Evolutionary conservation across 2,113 vertebrate species (phyloP).

Genomic region (Lutjanus erythropterus): DNA sequence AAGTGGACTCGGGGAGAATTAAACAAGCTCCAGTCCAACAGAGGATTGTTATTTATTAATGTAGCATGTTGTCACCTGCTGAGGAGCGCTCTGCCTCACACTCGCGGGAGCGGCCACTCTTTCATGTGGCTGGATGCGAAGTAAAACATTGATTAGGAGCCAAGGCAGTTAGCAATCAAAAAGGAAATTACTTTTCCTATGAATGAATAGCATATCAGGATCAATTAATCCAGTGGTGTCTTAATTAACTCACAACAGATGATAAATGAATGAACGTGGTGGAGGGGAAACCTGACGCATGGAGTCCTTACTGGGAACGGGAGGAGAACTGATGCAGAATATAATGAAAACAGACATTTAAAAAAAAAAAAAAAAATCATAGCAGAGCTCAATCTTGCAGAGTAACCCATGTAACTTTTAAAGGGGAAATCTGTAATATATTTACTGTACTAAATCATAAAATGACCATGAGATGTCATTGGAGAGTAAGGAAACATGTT

Average conservation of each 20-base stretch:
- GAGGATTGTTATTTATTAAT: constrained; percentile 41
- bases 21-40: constrained; percentile 28
- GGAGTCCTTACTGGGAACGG: background rate
- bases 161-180: constrained; percentile 67
- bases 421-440: too few species aligned
- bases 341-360: constrained; percentile 6
- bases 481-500: too few species aligned
- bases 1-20: constrained; percentile 24
- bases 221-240: constrained; percentile 72
- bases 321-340: constrained; percentile 7
- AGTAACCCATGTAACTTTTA: background rate
- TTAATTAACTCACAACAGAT: constrained; percentile 69
- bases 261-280: constrained; percentile 43
- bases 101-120: constrained; percentile 27
- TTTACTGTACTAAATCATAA: too few species aligned
- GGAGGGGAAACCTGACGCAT: constrained; percentile 15
- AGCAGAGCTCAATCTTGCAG: background rate
- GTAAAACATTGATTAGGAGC: constrained; percentile 68
- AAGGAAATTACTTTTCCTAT: constrained; percentile 74
- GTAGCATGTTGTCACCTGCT: constrained; percentile 54
- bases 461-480: too few species aligned
- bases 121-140: constrained; percentile 61
- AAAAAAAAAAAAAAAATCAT: too few species aligned
- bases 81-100: constrained; percentile 12
- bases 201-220: constrained; percentile 76